Evolutionary conservation across 2,888 invertebrate species (phyloP).

Genomic region (Aphodius sticticus): DNA sequence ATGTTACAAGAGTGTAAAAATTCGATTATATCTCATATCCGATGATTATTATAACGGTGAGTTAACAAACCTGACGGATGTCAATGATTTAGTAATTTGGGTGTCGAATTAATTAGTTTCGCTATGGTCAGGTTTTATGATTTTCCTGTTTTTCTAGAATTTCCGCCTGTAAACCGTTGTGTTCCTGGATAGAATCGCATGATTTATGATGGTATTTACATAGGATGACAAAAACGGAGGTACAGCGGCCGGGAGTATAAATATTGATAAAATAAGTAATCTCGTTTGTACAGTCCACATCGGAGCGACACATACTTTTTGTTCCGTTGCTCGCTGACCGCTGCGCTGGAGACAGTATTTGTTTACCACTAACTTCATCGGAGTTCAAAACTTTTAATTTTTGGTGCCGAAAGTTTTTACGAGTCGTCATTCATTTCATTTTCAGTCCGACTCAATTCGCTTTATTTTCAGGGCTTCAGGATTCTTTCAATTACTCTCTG

Average conservation of each 20-base stretch:
- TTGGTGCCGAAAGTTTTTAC: neutral
- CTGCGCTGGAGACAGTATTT: neutral
- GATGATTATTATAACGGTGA: too few relatives aligned
- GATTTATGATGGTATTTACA: neutral
- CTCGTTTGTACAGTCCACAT: neutral
- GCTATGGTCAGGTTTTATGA: neutral
- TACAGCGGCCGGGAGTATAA: neutral
- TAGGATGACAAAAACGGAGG: neutral
- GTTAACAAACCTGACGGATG: neutral
- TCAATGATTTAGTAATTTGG: neutral
- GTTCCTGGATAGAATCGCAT: neutral
- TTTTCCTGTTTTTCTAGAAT: neutral
- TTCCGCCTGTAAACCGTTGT: neutral
- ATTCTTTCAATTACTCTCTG: neutral
- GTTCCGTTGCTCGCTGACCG: neutral
- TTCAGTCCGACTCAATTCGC: neutral
- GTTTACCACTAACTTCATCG: neutral
- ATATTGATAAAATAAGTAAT: slow-evolving; percentile 4
- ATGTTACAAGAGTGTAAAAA: too few relatives aligned
- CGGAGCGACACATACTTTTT: slow-evolving; percentile 4
- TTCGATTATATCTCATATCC: too few relatives aligned
- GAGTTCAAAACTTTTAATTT: neutral
- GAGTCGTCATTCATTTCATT: neutral
- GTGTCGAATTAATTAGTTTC: neutral
- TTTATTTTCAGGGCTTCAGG: neutral